These are phyloP conservation scores for Drosophila lowei DNA, from an alignment of 1,140 invertebrate species.

Conservation along the genomic window DNA sequence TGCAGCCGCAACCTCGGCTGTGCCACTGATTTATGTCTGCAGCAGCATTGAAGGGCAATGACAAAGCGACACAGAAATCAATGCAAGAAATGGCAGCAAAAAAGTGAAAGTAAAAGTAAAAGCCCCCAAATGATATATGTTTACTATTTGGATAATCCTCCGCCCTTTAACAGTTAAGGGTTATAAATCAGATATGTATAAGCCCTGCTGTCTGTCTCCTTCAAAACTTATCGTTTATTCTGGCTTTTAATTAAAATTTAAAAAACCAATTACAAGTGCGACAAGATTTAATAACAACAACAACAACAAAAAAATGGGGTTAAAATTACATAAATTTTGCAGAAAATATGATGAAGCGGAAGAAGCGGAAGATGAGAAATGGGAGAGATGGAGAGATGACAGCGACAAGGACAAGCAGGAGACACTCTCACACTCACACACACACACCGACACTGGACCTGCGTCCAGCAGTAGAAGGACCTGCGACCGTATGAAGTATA, in stretches of 20 bases:
- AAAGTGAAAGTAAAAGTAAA: conserved; percentile 16
- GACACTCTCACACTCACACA: conserved; percentile 12
- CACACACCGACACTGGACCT: conserved; percentile 3
- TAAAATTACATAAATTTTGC: conserved; percentile 78
- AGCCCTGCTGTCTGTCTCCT: background rate
- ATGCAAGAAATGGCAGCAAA: conserved; percentile 15
- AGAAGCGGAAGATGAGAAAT: conserved; percentile 26
- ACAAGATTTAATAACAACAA: conserved; percentile 70
- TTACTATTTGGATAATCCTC: conserved; percentile 20
- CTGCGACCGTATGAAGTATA: conserved; percentile 63
- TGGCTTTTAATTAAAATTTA: conserved; percentile 73
- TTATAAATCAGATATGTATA: too few species aligned
- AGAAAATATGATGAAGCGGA: conserved; percentile 68
- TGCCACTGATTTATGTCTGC: conserved; percentile 69
- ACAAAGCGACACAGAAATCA: conserved; percentile 53
- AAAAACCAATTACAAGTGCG: conserved; percentile 70
- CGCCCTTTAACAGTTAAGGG: too few species aligned
- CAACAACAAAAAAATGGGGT: conserved; percentile 51
- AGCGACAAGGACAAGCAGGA: conserved; percentile 32
- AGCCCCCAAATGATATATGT: background rate
- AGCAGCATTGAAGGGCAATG: conserved; percentile 55
- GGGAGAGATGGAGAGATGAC: conserved; percentile 3
- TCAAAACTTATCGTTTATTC: conserved; percentile 60
- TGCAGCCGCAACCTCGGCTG: conserved; percentile 19
- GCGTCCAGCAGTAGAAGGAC: background rate